Base-by-base conservation (phyloP, 2,797 vertebrate genomes). In the Hirundo rustica region DNA sequence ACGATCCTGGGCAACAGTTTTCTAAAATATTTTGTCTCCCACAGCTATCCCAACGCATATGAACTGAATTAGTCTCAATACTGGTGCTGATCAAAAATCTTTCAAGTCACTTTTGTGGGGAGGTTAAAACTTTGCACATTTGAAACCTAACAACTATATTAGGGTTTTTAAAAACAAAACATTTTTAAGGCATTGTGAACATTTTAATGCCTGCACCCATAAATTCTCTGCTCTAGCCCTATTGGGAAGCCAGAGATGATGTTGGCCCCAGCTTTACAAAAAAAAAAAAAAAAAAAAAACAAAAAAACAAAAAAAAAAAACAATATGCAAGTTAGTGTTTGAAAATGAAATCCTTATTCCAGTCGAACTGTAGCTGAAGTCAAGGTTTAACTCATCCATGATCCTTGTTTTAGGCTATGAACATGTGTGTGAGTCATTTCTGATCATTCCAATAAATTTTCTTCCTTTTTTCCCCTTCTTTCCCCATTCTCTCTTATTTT, bases 111-210 rank as follows among this genome's bases (percentile, higher is more conserved):
- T 34, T 34, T 88, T 91, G 88, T 36, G 57, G 89, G 51, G 58
- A 92, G 85, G 91, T 96, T 97, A 97, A 97, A 92, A 81, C 94
- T 96, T 96, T 94, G 92, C 96, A 97, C 94, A 96, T 96, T 97
- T 95, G 73, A 91, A 93, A 82, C 73, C 38, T 85, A 76, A 94
- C 87, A 91, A 64, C 92, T 88, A 6, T 83, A 92, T 94, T 40
- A 54, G 25, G 40, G 16, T 10, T 1, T 51, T 78, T 60, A 12
- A 45, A 30, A 32, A 11, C 9, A 62, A 40, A 62, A 60, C n/a
- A 45, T 10, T 55, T 95, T 93, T 93, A 84, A 95, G 88, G 85
- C 87, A 85, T n/a, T 84, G 38, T 76, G 76, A 92, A 74, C 25
- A 64, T 55, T 89, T 92, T 65, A 54, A 57, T 58, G 74, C 68